Conservation (phyloP, 1,140 invertebrate species). For the Pachypsylla venusta region DNA sequence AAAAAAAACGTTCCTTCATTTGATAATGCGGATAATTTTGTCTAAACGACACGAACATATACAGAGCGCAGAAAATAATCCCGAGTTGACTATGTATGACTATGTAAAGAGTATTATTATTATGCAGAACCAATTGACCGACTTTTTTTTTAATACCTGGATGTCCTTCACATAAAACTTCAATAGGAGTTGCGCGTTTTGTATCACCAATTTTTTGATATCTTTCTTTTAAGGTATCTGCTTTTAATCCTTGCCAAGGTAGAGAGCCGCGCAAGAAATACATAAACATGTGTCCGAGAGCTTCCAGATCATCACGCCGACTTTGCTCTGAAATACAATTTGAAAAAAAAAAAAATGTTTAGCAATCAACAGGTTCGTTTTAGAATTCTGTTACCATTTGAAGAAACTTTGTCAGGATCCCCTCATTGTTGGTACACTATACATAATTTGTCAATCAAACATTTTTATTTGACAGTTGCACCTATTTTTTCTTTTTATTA, state of each 20-base stretch:
- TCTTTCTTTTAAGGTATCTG: conserved; percentile 96
- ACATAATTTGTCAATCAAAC: too few relatives aligned
- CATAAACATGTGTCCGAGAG: conserved; percentile 99
- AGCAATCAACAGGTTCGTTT: too few relatives aligned
- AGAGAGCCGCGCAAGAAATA: conserved; percentile 97
- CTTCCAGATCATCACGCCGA: conserved; percentile 95
- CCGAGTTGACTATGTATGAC: neutral
- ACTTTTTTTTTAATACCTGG: conserved; percentile 42
- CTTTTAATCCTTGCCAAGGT: conserved; percentile 99
- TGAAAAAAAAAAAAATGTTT: too few relatives aligned
- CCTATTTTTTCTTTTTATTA: too few relatives aligned
- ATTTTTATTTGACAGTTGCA: too few relatives aligned
- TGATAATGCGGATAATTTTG: too few relatives aligned
- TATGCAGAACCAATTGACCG: neutral
- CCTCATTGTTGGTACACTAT: too few relatives aligned
- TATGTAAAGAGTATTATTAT: neutral
- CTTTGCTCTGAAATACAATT: conserved; percentile 97
- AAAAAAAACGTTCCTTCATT: too few relatives aligned
- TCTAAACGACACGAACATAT: too few relatives aligned
- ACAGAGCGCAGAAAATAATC: neutral
- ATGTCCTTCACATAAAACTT: conserved; percentile 93
- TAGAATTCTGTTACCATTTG: too few relatives aligned
- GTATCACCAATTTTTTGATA: conserved; percentile 99
- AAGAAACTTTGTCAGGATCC: too few relatives aligned
- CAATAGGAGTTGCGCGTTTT: conserved; percentile 93